Evolutionary conservation across 2,113 vertebrate species (phyloP).

Genomic region (Podocnemis expansa): DNA sequence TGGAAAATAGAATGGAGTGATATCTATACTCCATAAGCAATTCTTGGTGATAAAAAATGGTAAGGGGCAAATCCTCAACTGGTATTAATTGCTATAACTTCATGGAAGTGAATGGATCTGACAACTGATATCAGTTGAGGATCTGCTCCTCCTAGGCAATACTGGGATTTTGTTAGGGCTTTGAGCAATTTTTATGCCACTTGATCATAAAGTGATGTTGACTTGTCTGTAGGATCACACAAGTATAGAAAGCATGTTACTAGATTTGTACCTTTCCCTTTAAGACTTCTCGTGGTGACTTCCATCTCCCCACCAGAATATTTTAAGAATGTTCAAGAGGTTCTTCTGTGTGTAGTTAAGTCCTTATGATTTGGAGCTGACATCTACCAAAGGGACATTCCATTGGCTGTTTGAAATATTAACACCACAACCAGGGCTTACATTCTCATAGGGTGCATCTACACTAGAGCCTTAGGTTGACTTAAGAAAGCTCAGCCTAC

Average conservation of each 20-base stretch:
- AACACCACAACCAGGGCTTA: background rate
- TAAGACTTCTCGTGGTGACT: background rate
- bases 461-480: too few species aligned
- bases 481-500: too few species aligned
- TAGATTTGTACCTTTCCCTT: background rate
- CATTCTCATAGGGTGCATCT: too few species aligned
- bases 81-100: background rate
- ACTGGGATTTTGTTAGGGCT: background rate
- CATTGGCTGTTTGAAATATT: background rate
- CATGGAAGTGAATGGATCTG: background rate
- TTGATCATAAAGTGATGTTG: background rate
- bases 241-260: background rate
- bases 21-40: background rate
- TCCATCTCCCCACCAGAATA: background rate
- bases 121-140: background rate
- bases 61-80: background rate
- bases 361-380: background rate
- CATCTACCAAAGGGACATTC: background rate
- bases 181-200: background rate
- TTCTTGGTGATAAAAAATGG: background rate
- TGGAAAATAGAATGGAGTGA: background rate
- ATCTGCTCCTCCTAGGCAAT: background rate
- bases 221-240: background rate
- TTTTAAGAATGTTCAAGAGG: background rate
- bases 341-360: background rate